Percentiles rank a stretch among this genome's conserved stretches.
These are phyloP conservation scores for Gavialis gangeticus DNA, from an alignment of 2,113 vertebrate genomes.

Conservation along the genomic window DNA sequence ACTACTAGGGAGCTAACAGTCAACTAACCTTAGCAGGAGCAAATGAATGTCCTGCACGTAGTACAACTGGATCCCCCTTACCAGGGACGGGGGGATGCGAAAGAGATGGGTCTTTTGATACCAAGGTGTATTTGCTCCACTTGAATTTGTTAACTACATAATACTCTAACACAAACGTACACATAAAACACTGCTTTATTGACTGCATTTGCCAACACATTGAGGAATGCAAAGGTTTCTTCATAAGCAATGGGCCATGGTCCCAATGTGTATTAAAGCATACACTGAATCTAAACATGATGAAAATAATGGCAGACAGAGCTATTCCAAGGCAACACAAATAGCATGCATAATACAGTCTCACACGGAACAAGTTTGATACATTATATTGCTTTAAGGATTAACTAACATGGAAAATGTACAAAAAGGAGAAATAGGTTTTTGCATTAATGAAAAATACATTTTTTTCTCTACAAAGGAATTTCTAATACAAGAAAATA, in stretches of 20 bases:
- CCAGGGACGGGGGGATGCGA: not conserved
- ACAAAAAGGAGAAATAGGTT: slow-evolving; percentile 99
- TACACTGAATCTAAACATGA: slow-evolving; percentile 79
- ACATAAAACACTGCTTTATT: slow-evolving; percentile 99
- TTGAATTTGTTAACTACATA: slow-evolving; percentile 3
- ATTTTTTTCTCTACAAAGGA: slow-evolving; percentile 99
- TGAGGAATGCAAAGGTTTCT: slow-evolving; percentile 83
- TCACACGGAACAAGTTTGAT: slow-evolving; percentile 84
- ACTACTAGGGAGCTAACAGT: not conserved
- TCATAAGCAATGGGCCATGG: slow-evolving; percentile 75
- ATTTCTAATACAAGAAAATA: slow-evolving; percentile 99
- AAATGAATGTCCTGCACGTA: not conserved
- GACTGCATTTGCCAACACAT: slow-evolving; percentile 95
- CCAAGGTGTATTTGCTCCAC: not conserved
- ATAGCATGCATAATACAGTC: slow-evolving; percentile 92
- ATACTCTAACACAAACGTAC: slow-evolving; percentile 65
- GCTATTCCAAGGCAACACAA: slow-evolving; percentile 93
- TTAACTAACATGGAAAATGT: slow-evolving; percentile 95
- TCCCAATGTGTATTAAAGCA: slow-evolving; percentile 81
- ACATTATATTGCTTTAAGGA: slow-evolving; percentile 99
- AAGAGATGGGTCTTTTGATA: not conserved
- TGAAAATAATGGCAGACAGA: slow-evolving; percentile 84
- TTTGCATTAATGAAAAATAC: slow-evolving; percentile 99
- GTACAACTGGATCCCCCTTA: not conserved
- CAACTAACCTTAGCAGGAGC: not conserved